Base-by-base conservation (phyloP, 2,113 vertebrate species). In the Pachyramphus minor region DNA sequence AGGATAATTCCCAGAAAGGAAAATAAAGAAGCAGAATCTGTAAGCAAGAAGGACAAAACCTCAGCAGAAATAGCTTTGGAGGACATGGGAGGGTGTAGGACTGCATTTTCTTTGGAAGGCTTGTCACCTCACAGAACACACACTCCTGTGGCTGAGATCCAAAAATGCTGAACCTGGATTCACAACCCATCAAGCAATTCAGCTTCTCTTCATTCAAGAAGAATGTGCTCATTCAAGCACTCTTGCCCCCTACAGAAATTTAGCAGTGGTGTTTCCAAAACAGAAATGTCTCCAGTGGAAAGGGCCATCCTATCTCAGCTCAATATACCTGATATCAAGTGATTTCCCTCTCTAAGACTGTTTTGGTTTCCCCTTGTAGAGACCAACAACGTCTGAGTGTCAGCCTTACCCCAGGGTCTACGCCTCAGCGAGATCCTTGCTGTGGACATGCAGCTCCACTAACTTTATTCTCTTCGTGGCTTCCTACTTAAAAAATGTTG, bases 31-130 rank as follows among this genome's bases (percentile, higher is more conserved):
- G 23, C 6, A 50, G 58, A 74, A n/a, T 55, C 63, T 50, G 11
- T 52, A 82, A 86, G 55, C 12, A 53, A 47, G 49, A 52, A 73
- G 44, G 17, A 44, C 15, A 58, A 73, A 89, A 67, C 27, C 28
- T 31, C 33, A 59, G 21, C 25, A 45, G 11, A 45, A 67, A 27
- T 2, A 60, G 19, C 53, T 80, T 28, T 45, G 50, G 31, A 78
- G 37, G 28, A 39, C 33, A 4, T 1, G 14, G 25, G 21, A 50
- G 49, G 28, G 42, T 1, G 1, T 8, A n/a, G 23, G 9, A 21
- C 5, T 27, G 42, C 9, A 7, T 85, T 76, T 60, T 47, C n/a
- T 87, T 52, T 42, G 20, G 50, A 31, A 31, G 24, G 37, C 42
- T 72, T 50, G 17, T 68, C 47, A 85, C 44, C 62, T 87, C 81